These are phyloP conservation scores for Euwallacea fornicatus DNA, from an alignment of 1,140 invertebrate species.

Conservation along the genomic window DNA sequence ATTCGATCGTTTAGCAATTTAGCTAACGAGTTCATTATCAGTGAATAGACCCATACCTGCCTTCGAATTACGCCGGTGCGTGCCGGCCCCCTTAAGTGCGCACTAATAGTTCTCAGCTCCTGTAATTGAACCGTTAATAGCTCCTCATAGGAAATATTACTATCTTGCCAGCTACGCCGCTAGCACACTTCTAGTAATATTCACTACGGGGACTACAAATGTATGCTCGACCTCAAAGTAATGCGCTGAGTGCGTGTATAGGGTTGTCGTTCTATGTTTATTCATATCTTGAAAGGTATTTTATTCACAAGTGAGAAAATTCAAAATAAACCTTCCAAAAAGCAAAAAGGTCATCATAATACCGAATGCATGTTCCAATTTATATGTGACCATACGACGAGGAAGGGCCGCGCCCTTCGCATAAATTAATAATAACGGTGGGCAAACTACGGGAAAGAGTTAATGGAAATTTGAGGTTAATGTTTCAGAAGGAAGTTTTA, in stretches of 20 bases:
- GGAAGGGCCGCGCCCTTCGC: conserved; percentile 1
- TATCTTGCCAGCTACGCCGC: neutral
- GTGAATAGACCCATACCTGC: neutral
- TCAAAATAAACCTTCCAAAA: too few species aligned
- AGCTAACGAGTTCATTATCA: neutral
- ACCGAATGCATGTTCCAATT: neutral
- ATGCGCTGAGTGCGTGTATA: too few species aligned
- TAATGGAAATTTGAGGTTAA: conserved; percentile 42
- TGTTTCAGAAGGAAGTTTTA: conserved; percentile 37
- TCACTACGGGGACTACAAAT: too few species aligned
- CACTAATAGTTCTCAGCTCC: neutral
- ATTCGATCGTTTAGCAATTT: neutral
- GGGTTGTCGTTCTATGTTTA: too few species aligned
- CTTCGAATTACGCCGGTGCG: neutral
- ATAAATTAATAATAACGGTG: conserved; percentile 37
- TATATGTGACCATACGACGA: conserved; percentile 7
- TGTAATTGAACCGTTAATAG: conserved; percentile 1
- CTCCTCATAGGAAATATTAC: conserved; percentile 2
- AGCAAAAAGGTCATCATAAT: neutral
- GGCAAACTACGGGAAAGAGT: conserved; percentile 28
- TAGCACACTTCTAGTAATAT: neutral
- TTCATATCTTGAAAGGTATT: too few species aligned
- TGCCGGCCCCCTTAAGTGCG: neutral
- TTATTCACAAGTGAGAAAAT: too few species aligned
- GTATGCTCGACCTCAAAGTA: too few species aligned